Evolutionary conservation across 2,113 vertebrate species (phyloP), one percentile per base, ranked within the genome.

Genomic region (Charina bottae): DNA sequence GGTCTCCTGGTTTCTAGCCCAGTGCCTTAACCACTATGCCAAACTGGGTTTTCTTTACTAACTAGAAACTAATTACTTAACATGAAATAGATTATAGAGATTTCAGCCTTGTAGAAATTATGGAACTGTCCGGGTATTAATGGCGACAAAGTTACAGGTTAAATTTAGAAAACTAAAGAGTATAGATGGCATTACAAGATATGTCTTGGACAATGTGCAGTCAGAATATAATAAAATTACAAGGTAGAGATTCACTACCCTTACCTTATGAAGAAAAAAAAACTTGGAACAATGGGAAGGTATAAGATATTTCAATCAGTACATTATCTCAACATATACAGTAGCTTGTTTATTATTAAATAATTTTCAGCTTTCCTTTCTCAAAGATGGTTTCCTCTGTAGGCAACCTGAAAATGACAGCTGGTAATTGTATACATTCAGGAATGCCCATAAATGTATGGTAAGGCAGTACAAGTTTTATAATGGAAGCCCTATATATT

Each of bases 321-420:
- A 78, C 2, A 37, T 1, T 21, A 7, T 78, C 33, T 78, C 6
- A 21, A 7, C 0, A 37, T 21, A 0, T 37, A n/a, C n/a, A n/a
- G n/a, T n/a, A 7, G 15, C 6, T 72, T 72, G 15, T 37, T 37
- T 72, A 72, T 72, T 72, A 3, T 37, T 37, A 72, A 72, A 72
- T 72, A 8, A 37, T 72, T 33, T 72, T 6, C 68, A 72, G 68
- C n/a, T 72, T 72, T 72, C 33, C 17, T 37, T 37, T 37, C 2
- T 72, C n/a, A 72, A 19, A 8, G n/a, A 19, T 37, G 2, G 15
- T 3, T 72, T 17, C 6, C n/a, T 17, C 33, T 72, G 1, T 72
- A 37, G 64, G 13, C 13, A 72, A 33, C 64, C 64, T 72, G n/a
- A 72, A 33, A 33, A 33, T 17, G n/a, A 5, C 1, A 72, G n/a